phyloP scores from a whole-genome alignment of 2,113 vertebrate genomes.

The Ellobius talpinus region DNA sequence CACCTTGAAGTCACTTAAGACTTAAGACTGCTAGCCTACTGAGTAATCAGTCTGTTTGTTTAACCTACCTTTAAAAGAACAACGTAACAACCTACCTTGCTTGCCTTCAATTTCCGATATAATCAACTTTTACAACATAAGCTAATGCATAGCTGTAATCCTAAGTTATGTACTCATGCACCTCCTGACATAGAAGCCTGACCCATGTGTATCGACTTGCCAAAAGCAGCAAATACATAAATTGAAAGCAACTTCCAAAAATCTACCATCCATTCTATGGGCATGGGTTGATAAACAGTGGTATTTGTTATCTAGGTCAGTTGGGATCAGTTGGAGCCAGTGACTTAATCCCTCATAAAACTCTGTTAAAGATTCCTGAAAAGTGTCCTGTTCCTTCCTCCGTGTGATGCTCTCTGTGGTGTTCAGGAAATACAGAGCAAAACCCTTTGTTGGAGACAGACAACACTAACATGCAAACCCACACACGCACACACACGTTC shows the following conservation, averaged over 20 bases:
- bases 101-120: background rate
- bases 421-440: background rate
- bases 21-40: background rate
- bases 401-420: background rate
- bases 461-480: no score
- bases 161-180: background rate
- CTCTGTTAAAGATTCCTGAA: background rate
- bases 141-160: background rate
- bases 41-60: background rate
- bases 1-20: background rate
- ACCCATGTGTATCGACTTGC: background rate
- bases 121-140: background rate
- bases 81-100: background rate
- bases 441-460: background rate
- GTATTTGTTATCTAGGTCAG: background rate
- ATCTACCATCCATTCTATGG: background rate
- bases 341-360: background rate
- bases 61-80: background rate
- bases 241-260: background rate
- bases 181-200: background rate
- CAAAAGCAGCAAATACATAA: background rate
- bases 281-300: background rate
- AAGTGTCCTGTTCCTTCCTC: background rate
- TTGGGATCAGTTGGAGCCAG: background rate
- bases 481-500: background rate